Evolutionary conservation across 1,140 invertebrate species (phyloP).

Genomic region (Drosophila sechellia): DNA sequence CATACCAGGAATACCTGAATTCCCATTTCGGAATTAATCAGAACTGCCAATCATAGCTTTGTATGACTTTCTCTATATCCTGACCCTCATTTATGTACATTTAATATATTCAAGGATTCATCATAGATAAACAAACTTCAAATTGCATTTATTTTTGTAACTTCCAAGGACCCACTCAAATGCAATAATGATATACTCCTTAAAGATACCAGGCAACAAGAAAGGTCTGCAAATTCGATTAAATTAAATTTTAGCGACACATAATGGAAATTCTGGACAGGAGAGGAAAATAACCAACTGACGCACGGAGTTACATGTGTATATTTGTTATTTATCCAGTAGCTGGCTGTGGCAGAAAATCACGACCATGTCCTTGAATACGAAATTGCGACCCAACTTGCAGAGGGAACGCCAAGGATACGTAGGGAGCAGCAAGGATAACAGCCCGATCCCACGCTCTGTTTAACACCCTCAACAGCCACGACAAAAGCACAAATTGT

Average conservation of each 20-base stretch:
- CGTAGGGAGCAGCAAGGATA: slow-evolving; percentile 44
- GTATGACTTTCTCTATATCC: no score
- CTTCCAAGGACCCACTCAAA: slow-evolving; percentile 11
- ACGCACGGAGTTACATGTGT: slow-evolving; percentile 43
- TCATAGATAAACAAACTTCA: background rate
- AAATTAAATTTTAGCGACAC: slow-evolving; percentile 23
- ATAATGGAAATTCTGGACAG: slow-evolving; percentile 12
- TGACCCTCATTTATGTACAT: background rate
- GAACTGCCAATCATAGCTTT: background rate
- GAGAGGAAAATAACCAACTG: slow-evolving; percentile 52
- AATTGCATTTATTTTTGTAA: background rate
- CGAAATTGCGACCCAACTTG: slow-evolving; percentile 59
- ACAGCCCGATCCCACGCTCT: slow-evolving; percentile 17
- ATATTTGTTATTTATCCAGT: slow-evolving; percentile 19
- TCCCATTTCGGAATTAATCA: background rate
- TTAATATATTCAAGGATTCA: background rate
- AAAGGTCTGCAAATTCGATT: slow-evolving; percentile 5
- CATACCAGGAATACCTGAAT: background rate
- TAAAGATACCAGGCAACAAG: slow-evolving; percentile 21
- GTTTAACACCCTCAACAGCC: slow-evolving; percentile 1
- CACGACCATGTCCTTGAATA: slow-evolving; percentile 68
- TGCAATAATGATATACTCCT: slow-evolving; percentile 6
- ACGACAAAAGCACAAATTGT: slow-evolving; percentile 20
- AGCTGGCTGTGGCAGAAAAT: slow-evolving; percentile 39
- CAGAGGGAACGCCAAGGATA: slow-evolving; percentile 42